phyloP scores from a whole-genome alignment of 2,888 invertebrate species.

The Limnephilus marmoratus region DNA sequence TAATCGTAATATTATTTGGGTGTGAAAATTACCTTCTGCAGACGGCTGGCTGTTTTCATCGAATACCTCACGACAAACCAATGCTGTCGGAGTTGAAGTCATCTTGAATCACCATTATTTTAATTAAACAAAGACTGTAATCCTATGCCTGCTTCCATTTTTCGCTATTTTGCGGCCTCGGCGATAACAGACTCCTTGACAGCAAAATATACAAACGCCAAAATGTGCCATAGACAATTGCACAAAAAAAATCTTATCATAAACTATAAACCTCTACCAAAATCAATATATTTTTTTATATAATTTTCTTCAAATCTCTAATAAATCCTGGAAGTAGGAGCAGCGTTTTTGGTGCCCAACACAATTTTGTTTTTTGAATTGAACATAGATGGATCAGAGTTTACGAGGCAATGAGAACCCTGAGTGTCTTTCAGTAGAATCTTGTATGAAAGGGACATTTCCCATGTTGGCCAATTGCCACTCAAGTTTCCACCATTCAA shows the following conservation, averaged over 20 bases:
- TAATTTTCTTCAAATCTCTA: background rate
- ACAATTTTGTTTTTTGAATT: no score
- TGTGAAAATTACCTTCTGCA: constrained; percentile 81
- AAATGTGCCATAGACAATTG: constrained; percentile 44
- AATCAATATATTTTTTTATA: background rate
- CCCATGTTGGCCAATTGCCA: no score
- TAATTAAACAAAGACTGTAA: constrained; percentile 18
- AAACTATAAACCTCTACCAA: background rate
- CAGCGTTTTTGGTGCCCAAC: no score
- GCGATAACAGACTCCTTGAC: constrained; percentile 51
- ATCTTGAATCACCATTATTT: constrained; percentile 53
- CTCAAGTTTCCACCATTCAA: no score
- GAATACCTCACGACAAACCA: constrained; percentile 86
- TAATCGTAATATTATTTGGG: constrained; percentile 33
- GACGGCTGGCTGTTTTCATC: constrained; percentile 91
- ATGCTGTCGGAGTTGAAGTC: constrained; percentile 61
- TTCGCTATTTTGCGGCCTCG: background rate
- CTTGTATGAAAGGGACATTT: no score
- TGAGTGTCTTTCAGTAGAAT: no score
- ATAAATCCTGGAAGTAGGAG: no score
- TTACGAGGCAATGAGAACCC: no score
- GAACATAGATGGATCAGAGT: no score
- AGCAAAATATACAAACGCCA: constrained; percentile 52
- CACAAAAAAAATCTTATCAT: background rate
- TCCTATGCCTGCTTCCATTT: constrained; percentile 52